Conservation (phyloP, 2,888 invertebrate species). For the Eretmocerus hayati region DNA sequence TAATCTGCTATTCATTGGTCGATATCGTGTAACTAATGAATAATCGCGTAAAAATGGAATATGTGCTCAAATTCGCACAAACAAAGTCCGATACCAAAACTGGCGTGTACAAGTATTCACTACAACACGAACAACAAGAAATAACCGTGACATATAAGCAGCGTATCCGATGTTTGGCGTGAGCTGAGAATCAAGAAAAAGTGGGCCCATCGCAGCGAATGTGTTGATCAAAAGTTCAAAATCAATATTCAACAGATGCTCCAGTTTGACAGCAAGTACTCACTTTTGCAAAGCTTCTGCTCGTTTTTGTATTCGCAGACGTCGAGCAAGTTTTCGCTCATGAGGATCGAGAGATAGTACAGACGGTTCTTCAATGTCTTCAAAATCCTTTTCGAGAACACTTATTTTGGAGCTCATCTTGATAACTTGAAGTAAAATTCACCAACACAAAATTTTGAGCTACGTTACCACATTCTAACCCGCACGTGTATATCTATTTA, state of each 20-base stretch:
- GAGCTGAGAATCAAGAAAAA: too few species aligned
- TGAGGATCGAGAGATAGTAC: slow-evolving; percentile 58
- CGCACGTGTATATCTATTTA: neutral
- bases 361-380: slow-evolving; percentile 53
- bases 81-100: too few species aligned
- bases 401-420: neutral
- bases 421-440: neutral
- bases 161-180: too few species aligned
- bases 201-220: too few species aligned
- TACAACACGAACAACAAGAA: too few species aligned
- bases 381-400: slow-evolving; percentile 29
- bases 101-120: too few species aligned
- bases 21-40: too few species aligned
- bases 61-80: too few species aligned
- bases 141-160: too few species aligned
- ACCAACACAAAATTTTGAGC: neutral
- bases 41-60: too few species aligned
- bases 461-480: neutral
- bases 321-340: slow-evolving; percentile 65
- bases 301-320: slow-evolving; percentile 59
- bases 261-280: neutral
- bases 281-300: slow-evolving; percentile 54
- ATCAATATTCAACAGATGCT: neutral
- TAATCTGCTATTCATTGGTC: too few species aligned
- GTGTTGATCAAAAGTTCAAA: neutral